Conservation (phyloP, 2,888 invertebrate species). For the Nemapogon koenigi region DNA sequence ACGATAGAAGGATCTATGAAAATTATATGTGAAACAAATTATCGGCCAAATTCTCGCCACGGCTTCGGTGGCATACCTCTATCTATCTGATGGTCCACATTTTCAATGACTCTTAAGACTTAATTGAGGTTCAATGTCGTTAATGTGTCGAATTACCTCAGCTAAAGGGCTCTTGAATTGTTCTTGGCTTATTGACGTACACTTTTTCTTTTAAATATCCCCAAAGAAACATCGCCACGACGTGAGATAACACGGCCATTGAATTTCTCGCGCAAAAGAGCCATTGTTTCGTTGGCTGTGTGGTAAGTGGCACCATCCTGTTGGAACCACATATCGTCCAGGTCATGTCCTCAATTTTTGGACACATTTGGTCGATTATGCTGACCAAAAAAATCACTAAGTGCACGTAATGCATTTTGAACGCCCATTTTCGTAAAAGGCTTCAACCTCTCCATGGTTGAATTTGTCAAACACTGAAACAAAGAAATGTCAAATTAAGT, state of each 20-base stretch:
- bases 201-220: conserved; percentile 14
- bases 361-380: conserved; percentile 10
- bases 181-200: conserved; percentile 15
- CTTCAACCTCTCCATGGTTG: conserved; percentile 10
- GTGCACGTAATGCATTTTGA: conserved; percentile 8
- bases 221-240: conserved; percentile 15
- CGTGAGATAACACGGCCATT: conserved; percentile 15
- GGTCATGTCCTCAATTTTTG: conserved; percentile 7
- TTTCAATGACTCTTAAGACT: no score
- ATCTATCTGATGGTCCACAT: no score
- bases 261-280: conserved; percentile 1
- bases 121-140: conserved; percentile 16
- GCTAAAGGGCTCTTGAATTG: conserved; percentile 16
- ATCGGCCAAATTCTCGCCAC: no score
- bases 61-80: no score
- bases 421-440: conserved; percentile 9
- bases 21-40: no score
- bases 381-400: conserved; percentile 10
- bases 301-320: conserved; percentile 2
- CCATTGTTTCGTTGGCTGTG: conserved; percentile 11
- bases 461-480: conserved; percentile 7
- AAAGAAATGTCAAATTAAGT: no score
- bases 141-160: conserved; percentile 16
- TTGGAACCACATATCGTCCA: no score
- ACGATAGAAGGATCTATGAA: no score